These are phyloP conservation scores for Drosophila phalerata DNA, from an alignment of 2,888 invertebrate genomes.

Conservation along the genomic window DNA sequence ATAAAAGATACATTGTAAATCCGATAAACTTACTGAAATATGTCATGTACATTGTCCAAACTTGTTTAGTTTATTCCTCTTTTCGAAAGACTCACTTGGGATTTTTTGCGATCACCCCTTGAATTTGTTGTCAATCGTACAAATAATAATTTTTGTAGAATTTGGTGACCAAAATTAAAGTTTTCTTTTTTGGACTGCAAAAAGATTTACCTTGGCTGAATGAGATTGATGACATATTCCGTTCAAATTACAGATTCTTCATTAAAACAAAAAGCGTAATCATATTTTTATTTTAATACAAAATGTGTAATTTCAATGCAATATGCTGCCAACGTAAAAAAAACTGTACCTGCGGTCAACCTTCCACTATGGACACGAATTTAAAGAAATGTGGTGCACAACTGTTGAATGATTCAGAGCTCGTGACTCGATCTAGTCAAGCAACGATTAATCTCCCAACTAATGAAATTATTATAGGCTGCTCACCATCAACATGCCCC, in stretches of 20 bases:
- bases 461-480: neutral
- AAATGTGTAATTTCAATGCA: constrained; percentile 73
- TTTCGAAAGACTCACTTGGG: neutral
- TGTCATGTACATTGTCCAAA: neutral
- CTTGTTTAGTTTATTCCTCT: neutral
- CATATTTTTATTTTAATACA: constrained; percentile 32
- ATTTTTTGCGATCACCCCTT: constrained; percentile 2
- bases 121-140: constrained; percentile 38
- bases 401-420: neutral
- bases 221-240: constrained; percentile 42
- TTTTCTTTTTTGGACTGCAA: constrained; percentile 23
- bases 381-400: neutral
- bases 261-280: constrained; percentile 38
- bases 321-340: constrained; percentile 14
- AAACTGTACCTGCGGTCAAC: constrained; percentile 1
- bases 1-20: neutral
- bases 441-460: too few relatives aligned
- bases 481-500: too few relatives aligned
- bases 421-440: neutral
- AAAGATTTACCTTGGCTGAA: constrained; percentile 8
- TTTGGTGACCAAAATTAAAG: constrained; percentile 37
- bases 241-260: constrained; percentile 68
- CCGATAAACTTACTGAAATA: neutral
- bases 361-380: neutral
- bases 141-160: constrained; percentile 7